Conservation (phyloP, 2,888 invertebrate genomes). For the Heteromurus nitidus region DNA sequence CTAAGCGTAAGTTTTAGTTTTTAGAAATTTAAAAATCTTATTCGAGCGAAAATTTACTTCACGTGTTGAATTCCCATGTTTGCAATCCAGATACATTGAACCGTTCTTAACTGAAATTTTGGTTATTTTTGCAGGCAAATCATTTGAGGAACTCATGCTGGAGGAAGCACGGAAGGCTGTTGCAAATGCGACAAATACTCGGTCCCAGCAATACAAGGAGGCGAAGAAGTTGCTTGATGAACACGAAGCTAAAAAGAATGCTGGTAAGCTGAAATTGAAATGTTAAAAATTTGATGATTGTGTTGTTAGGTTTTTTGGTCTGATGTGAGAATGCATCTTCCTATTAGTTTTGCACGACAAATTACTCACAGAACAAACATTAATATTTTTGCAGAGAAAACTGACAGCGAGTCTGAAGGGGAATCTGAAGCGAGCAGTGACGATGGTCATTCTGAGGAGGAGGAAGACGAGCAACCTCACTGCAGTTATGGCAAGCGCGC, state of each 20-base stretch:
- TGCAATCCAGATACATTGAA: too few relatives aligned
- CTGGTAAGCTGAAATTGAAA: not conserved
- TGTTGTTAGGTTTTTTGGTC: not conserved
- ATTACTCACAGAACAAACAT: too few relatives aligned
- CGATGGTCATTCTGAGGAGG: not conserved
- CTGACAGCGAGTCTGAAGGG: not conserved
- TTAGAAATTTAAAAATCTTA: too few relatives aligned
- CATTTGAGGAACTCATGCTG: not conserved
- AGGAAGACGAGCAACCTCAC: not conserved
- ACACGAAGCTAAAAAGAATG: not conserved
- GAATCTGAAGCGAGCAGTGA: not conserved
- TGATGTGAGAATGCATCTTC: not conserved
- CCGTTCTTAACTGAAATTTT: too few relatives aligned
- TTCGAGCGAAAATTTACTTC: too few relatives aligned
- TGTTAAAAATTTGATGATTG: not conserved
- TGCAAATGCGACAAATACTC: not conserved
- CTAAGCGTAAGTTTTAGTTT: constrained; percentile 21
- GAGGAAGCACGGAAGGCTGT: constrained; percentile 1
- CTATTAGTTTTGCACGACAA: too few relatives aligned
- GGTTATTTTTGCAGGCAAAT: not conserved
- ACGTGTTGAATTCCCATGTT: too few relatives aligned
- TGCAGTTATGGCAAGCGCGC: not conserved
- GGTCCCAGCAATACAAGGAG: constrained; percentile 26
- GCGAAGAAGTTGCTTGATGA: constrained; percentile 9
- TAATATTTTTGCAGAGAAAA: too few relatives aligned